Base-by-base conservation (phyloP, 1,140 invertebrate genomes). In the Aethina tumida region DNA sequence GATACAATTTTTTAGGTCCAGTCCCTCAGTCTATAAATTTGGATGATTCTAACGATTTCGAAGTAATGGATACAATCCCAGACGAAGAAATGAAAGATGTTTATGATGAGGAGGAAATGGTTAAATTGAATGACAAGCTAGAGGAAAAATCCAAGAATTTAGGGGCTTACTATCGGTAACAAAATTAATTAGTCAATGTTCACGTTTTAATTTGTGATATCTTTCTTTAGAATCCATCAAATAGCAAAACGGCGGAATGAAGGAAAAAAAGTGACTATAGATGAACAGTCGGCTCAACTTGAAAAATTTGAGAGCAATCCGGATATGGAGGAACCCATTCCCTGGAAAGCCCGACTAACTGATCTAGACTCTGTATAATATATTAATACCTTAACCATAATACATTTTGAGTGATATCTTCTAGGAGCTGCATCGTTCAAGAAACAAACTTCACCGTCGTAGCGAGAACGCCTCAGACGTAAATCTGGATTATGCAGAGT, bases 81-180 rank as follows among this genome's bases (percentile, higher is more conserved):
- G 27, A 29, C 5, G 5, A 33, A 8, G 56, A 58, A 8, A 35
- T 49, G 19, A 34, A 59, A 26, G 49, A 56, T 27, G 42, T 59
- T 37, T 52, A 49, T n/a, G 45, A 53, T 13, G 56, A 59, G 19
- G 52, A 59, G 28, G 58, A 60, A 46, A 52, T 62, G 44, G 56
- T 60, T 15, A 35, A 45, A 28, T 27, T 3, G 55, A 57, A 22
- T 24, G 38, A 33, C 27, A 45, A 16, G 28, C 43, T 4, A 33
- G 24, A 27, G 28, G 31, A 18, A 16, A 30, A 7, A 46, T 43
- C 13, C 22, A 40, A 17, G 34, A 39, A 43, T 16, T 15, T 39
- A 40, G 32, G 21, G 12, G 9, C 13, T 10, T n/a, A n/a, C n/a
- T n/a, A n/a, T n/a, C n/a, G n/a, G n/a, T n/a, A n/a, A n/a, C n/a